phyloP scores from a whole-genome alignment of 2,797 vertebrate genomes.

The Enteromius afrohamiltoni region DNA sequence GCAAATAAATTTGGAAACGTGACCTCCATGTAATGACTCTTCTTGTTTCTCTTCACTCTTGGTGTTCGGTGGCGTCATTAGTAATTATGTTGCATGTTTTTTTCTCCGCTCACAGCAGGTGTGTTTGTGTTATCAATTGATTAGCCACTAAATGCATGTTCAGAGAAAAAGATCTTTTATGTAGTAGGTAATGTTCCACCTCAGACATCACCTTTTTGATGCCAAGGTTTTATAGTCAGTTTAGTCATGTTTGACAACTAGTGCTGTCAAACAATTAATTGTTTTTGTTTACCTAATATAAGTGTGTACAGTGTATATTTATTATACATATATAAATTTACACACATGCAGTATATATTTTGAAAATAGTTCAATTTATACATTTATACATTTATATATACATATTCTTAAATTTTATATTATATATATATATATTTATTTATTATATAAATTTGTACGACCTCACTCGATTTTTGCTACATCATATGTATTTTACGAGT shows the following conservation, averaged over 20 bases:
- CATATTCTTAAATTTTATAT: too few species aligned
- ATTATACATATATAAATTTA: too few species aligned
- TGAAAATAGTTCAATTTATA: too few species aligned
- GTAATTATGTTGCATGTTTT: constrained; percentile 1
- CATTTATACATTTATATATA: too few species aligned
- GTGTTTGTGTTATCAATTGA: neutral
- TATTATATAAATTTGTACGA: too few species aligned
- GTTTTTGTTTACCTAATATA: too few species aligned
- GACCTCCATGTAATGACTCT: neutral
- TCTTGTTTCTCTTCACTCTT: neutral
- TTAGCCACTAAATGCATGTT: neutral
- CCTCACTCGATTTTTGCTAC: too few species aligned
- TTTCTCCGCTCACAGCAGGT: constrained; percentile 8
- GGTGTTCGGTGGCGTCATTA: neutral
- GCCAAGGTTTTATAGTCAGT: neutral
- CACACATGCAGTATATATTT: too few species aligned
- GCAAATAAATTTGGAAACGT: constrained; percentile 35
- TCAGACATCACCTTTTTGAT: neutral
- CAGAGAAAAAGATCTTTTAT: neutral
- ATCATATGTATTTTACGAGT: too few species aligned
- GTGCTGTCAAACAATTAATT: too few species aligned
- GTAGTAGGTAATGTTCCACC: neutral
- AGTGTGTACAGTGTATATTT: too few species aligned
- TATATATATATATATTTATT: too few species aligned
- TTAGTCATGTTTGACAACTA: neutral